phyloP scores from a whole-genome alignment of 2,113 vertebrate genomes.

The Syngnathus floridae region DNA sequence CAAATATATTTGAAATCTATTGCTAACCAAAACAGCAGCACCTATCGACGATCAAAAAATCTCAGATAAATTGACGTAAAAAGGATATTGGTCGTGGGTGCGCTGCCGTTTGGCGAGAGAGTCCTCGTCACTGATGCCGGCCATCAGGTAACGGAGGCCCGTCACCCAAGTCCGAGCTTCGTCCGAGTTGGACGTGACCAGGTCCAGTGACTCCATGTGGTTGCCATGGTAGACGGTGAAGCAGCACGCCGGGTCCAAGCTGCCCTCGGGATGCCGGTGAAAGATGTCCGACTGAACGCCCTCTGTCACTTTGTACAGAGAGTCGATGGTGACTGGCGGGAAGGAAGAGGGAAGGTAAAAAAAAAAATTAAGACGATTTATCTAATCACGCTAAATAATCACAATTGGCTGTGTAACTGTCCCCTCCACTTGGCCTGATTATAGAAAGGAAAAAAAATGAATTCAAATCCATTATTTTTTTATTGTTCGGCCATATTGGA shows the following conservation, averaged over 20 bases:
- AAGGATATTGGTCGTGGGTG: conserved; percentile 97
- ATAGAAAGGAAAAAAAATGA: not conserved
- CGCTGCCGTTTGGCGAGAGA: conserved; percentile 88
- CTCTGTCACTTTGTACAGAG: conserved; percentile 95
- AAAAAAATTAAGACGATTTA: not conserved
- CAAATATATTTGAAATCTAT: not conserved
- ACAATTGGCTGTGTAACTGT: not conserved
- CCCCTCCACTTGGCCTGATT: not conserved
- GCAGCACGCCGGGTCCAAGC: conserved; percentile 87
- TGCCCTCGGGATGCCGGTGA: conserved; percentile 85
- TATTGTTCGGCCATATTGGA: not conserved
- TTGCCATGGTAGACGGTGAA: conserved; percentile 95
- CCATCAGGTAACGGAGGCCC: conserved; percentile 92
- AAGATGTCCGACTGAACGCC: conserved; percentile 90
- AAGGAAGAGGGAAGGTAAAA: not conserved
- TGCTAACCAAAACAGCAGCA: too few species aligned
- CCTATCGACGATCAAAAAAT: too few species aligned
- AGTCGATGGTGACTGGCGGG: conserved; percentile 88
- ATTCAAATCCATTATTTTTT: not conserved
- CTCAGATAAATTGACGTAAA: not conserved
- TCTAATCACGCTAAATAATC: not conserved
- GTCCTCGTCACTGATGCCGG: conserved; percentile 95
- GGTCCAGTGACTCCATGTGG: conserved; percentile 92
- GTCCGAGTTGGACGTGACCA: conserved; percentile 89
- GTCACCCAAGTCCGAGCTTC: conserved; percentile 96